phyloP scores from a whole-genome alignment of 2,113 vertebrate genomes.

The Lucifuga dentata region DNA sequence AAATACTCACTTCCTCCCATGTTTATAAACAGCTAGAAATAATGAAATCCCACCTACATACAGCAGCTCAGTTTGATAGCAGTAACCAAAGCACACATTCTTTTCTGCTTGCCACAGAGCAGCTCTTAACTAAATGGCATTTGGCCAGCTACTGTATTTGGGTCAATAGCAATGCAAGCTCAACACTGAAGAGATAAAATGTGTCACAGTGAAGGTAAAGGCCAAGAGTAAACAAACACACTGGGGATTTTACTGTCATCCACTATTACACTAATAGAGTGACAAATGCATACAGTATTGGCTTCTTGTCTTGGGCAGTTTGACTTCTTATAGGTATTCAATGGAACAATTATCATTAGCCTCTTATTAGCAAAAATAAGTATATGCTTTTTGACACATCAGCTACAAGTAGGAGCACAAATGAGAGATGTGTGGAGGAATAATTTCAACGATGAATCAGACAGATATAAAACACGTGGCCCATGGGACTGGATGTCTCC shows the following conservation, averaged over 20 bases:
- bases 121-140: constrained; percentile 60
- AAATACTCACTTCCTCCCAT: background rate
- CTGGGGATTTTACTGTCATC: constrained; percentile 65
- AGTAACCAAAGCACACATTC: constrained; percentile 6
- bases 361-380: constrained; percentile 49
- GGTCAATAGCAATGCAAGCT: constrained; percentile 63
- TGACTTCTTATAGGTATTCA: constrained; percentile 14
- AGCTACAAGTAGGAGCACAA: constrained; percentile 36
- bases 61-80: constrained; percentile 18
- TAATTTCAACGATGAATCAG: constrained; percentile 56
- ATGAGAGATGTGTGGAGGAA: constrained; percentile 48
- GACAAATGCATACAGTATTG: constrained; percentile 28
- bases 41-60: constrained; percentile 1
- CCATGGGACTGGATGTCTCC: constrained; percentile 40
- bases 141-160: constrained; percentile 41
- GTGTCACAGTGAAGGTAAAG: constrained; percentile 69
- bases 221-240: constrained; percentile 60
- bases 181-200: constrained; percentile 52
- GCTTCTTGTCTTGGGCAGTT: constrained; percentile 42
- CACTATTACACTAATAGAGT: constrained; percentile 59
- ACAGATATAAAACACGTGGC: constrained; percentile 43
- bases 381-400: constrained; percentile 34
- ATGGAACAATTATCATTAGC: constrained; percentile 43
- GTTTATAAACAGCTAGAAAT: background rate
- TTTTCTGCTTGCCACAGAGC: constrained; percentile 15